phyloP scores from a whole-genome alignment of 2,797 vertebrate genomes.

The Vireo griseus region DNA sequence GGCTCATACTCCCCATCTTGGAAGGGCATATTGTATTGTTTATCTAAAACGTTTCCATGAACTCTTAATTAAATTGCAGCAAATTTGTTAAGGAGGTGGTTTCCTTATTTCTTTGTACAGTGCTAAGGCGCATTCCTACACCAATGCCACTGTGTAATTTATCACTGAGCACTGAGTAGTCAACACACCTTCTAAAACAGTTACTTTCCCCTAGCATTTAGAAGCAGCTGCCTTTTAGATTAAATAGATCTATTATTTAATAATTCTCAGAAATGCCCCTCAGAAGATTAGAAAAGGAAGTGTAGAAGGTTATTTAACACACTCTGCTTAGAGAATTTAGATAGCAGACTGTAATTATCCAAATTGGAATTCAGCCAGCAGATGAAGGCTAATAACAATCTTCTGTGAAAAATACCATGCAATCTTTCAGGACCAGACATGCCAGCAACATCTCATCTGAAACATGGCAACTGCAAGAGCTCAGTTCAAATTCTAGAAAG shows the following conservation, averaged over 20 bases:
- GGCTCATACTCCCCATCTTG: background rate
- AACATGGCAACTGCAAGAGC: background rate
- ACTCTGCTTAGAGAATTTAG: slow-evolving; percentile 4
- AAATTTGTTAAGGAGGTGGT: background rate
- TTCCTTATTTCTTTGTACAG: background rate
- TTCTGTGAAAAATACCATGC: slow-evolving; percentile 6
- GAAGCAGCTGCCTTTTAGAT: background rate
- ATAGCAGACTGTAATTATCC: slow-evolving; percentile 28
- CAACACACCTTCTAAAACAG: background rate
- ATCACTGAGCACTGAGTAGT: background rate
- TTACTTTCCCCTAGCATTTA: background rate
- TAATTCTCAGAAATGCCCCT: slow-evolving; percentile 1
- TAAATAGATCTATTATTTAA: slow-evolving; percentile 26
- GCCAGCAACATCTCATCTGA: background rate
- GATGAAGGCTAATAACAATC: slow-evolving; percentile 24
- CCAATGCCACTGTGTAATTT: background rate
- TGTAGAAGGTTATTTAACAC: slow-evolving; percentile 34
- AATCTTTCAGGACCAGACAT: slow-evolving; percentile 15
- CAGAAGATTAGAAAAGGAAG: slow-evolving; percentile 21
- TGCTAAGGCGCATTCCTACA: background rate
- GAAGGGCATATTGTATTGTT: background rate
- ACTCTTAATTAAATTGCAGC: background rate
- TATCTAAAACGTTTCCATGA: background rate
- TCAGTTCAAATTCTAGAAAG: background rate
- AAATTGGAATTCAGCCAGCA: slow-evolving; percentile 38